Percentiles rank a stretch among this genome's conserved stretches.
Conservation (phyloP, 2,888 invertebrate species). For the Xestia c-nigrum region DNA sequence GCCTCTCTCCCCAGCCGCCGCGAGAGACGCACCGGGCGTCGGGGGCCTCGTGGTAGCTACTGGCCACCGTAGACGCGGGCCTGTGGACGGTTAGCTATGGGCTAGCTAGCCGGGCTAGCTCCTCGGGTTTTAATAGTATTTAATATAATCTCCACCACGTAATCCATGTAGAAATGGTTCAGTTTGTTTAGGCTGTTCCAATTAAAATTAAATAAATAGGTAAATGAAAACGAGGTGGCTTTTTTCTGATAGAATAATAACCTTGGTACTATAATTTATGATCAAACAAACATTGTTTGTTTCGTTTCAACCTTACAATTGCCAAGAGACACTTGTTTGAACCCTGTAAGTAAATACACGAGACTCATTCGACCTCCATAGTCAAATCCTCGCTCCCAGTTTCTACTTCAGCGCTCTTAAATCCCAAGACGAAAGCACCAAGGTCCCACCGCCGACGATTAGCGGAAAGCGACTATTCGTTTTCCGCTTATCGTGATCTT, state of each 20-base stretch:
- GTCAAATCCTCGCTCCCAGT: constrained; percentile 28
- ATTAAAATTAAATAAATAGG: background rate
- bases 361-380: constrained; percentile 8
- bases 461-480: constrained; percentile 5
- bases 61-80: too few relatives aligned
- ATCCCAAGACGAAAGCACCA: constrained; percentile 24
- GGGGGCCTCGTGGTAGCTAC: too few relatives aligned
- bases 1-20: too few relatives aligned
- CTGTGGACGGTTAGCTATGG: too few relatives aligned
- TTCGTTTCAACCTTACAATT: background rate
- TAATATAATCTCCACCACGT: background rate
- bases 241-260: background rate
- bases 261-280: background rate
- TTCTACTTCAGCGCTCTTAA: constrained; percentile 26
- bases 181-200: background rate
- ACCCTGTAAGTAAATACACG: constrained; percentile 11
- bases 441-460: background rate
- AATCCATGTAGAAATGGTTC: background rate
- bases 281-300: background rate
- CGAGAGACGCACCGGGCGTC: too few relatives aligned
- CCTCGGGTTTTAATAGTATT: too few relatives aligned
- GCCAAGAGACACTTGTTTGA: constrained; percentile 15
- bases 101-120: too few relatives aligned
- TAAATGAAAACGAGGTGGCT: background rate
- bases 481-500: too few relatives aligned